Conservation (phyloP, 2,888 invertebrate genomes). For the Eupithecia tripunctaria region DNA sequence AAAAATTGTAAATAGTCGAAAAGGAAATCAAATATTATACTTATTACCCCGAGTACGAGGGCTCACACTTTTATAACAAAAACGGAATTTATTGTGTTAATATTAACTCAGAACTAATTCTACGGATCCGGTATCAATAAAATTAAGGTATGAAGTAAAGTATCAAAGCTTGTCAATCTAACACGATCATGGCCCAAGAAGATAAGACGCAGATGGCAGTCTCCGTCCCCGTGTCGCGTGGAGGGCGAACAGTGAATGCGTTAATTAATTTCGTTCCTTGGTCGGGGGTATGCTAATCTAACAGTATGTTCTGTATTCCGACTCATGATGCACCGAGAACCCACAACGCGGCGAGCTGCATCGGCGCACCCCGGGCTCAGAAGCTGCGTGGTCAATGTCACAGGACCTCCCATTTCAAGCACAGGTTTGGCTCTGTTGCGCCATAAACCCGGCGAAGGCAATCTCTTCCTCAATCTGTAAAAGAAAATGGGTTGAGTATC, state of each 20-base stretch:
- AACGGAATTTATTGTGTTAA: neutral
- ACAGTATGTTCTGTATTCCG: neutral
- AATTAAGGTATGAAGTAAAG: neutral
- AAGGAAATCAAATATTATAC: too few species aligned
- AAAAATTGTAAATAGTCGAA: too few species aligned
- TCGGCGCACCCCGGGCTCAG: too few species aligned
- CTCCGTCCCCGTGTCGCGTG: too few species aligned
- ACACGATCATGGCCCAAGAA: too few species aligned
- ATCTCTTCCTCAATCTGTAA: neutral
- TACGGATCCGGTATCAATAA: too few species aligned
- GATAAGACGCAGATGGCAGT: too few species aligned
- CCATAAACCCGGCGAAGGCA: conserved; percentile 42
- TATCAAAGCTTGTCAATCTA: neutral
- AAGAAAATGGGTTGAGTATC: neutral
- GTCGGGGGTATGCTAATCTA: conserved; percentile 36
- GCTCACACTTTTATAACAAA: too few species aligned
- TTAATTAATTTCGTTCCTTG: conserved; percentile 21
- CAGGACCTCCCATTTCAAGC: conserved; percentile 47
- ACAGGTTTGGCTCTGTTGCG: conserved; percentile 54
- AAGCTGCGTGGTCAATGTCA: neutral
- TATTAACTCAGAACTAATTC: neutral
- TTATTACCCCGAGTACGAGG: too few species aligned
- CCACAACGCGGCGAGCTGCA: neutral
- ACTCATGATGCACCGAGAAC: neutral
- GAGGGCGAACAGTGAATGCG: too few species aligned